These are phyloP conservation scores for Holothuria leucospilota DNA, from an alignment of 53 echinoderm and acorn worm species.

Conservation along the genomic window DNA sequence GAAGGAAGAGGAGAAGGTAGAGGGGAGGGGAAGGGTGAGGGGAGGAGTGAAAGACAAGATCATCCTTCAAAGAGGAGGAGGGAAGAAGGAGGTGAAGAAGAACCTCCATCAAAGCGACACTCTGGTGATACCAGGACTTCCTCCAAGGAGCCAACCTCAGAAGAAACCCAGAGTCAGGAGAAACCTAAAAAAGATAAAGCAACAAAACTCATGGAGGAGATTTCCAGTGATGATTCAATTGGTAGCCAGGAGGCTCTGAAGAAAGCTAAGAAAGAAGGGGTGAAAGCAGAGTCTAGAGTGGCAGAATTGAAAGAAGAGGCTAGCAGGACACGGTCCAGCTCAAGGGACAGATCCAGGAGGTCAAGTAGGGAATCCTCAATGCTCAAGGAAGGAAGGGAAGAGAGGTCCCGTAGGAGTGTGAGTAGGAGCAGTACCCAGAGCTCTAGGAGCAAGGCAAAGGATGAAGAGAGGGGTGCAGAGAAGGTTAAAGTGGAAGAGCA, in stretches of 20 bases:
- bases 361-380: conserved; percentile 36
- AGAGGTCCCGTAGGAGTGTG: conserved; percentile 7
- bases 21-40: conserved; percentile 56
- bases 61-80: conserved; percentile 36
- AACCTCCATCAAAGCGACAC: conserved; percentile 25
- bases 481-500: too few relatives aligned
- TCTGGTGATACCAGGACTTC: conserved; percentile 34
- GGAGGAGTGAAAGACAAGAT: conserved; percentile 43
- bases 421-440: conserved; percentile 20
- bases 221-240: conserved; percentile 49
- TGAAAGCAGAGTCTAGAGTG: conserved; percentile 16
- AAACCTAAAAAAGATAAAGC: conserved; percentile 13
- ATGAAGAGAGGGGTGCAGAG: neutral
- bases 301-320: conserved; percentile 30
- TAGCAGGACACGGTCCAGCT: conserved; percentile 17
- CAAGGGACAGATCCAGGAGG: conserved; percentile 36
- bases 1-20: conserved; percentile 36
- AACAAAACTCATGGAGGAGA: conserved; percentile 35
- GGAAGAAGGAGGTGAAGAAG: conserved; percentile 50
- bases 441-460: neutral
- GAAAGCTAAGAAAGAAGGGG: neutral
- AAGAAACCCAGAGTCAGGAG: neutral
- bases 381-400: conserved; percentile 21
- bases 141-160: neutral
- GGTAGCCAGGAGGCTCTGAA: conserved; percentile 30